A percentile compares a stretch with the other conserved stretches of the same genome.
Conservation (phyloP, 2,888 invertebrate genomes). For the Melolontha melolontha region DNA sequence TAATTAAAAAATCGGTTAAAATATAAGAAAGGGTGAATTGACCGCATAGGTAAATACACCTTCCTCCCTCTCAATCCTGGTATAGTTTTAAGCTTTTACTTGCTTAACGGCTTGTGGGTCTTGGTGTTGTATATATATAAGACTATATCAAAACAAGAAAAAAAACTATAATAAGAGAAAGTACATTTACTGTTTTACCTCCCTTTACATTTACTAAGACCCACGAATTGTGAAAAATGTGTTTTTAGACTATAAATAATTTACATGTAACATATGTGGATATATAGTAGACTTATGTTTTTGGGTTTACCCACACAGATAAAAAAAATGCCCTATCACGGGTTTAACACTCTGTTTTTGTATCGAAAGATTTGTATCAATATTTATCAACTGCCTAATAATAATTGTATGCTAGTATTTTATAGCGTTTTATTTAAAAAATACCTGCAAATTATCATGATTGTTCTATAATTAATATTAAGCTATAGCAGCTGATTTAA, state of each 20-base stretch:
- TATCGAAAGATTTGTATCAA: constrained; percentile 62
- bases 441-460: too few relatives aligned
- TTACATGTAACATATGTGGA: constrained; percentile 66
- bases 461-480: too few relatives aligned
- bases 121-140: constrained; percentile 53
- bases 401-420: constrained; percentile 59
- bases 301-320: constrained; percentile 53
- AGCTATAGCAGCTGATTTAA: too few relatives aligned
- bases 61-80: constrained; percentile 47
- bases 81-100: constrained; percentile 58
- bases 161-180: not conserved
- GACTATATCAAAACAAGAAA: constrained; percentile 1
- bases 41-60: constrained; percentile 40
- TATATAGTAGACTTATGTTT: constrained; percentile 63
- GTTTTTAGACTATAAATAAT: constrained; percentile 63
- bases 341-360: constrained; percentile 60
- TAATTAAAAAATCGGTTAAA: constrained; percentile 29
- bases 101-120: constrained; percentile 58
- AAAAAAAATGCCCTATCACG: constrained; percentile 49
- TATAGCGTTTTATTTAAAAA: constrained; percentile 5
- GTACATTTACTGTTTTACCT: constrained; percentile 33
- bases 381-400: constrained; percentile 63
- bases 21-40: constrained; percentile 22
- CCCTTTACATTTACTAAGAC: constrained; percentile 50
- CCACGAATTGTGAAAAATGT: constrained; percentile 58